A percentile compares a stretch with the other conserved stretches of the same genome.
phyloP scores from a whole-genome alignment of 2,797 vertebrate genomes.

The Taenioides sp. region DNA sequence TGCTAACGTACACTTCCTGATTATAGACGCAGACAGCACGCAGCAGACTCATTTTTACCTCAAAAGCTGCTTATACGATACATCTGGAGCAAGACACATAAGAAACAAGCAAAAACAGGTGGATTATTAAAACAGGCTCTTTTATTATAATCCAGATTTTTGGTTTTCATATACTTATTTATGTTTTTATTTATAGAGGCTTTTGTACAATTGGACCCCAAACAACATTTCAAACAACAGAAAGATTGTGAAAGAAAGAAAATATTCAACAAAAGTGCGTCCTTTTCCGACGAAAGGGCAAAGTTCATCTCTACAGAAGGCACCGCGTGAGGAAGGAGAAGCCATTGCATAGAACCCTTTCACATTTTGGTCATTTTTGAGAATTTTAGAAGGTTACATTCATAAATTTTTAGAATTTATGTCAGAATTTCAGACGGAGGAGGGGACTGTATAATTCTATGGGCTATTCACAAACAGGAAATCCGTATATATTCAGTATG shows the following conservation, averaged over 20 bases:
- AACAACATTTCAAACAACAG: constrained; percentile 57
- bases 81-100: no score
- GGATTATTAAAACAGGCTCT: constrained; percentile 52
- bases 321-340: constrained; percentile 43
- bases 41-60: no score
- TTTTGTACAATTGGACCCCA: constrained; percentile 74
- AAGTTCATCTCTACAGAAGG: constrained; percentile 66
- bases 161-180: constrained; percentile 43
- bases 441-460: no score
- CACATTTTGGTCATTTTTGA: constrained; percentile 57
- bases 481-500: no score
- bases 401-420: background rate
- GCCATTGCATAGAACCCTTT: constrained; percentile 70
- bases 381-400: background rate
- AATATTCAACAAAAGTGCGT: constrained; percentile 65
- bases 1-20: no score
- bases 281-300: constrained; percentile 52
- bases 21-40: no score
- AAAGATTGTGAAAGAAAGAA: constrained; percentile 50
- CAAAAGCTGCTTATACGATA: no score
- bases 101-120: constrained; percentile 11
- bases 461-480: no score
- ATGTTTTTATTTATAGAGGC: constrained; percentile 45
- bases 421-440: background rate
- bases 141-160: constrained; percentile 64